Evolutionary conservation across 2,888 invertebrate genomes (phyloP).

Genomic region (Seira ritae): DNA sequence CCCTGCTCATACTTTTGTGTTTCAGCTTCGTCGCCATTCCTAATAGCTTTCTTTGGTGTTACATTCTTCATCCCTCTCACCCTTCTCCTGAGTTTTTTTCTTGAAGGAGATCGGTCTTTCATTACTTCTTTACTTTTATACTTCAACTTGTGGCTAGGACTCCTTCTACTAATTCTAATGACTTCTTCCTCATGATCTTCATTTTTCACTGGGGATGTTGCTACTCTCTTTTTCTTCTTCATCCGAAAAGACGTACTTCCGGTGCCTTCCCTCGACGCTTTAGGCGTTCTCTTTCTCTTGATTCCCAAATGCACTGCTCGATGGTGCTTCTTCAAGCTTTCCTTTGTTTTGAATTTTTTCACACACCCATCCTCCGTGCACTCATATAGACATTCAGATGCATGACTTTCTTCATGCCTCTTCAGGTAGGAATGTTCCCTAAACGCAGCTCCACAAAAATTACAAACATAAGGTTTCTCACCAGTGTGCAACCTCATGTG

Average conservation of each 20-base stretch:
- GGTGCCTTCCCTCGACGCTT: too few relatives aligned
- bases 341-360: conserved; percentile 23
- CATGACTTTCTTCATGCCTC: conserved; percentile 35
- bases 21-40: too few relatives aligned
- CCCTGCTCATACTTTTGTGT: too few relatives aligned
- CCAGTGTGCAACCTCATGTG: conserved; percentile 25
- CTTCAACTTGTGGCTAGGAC: not conserved
- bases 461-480: conserved; percentile 23
- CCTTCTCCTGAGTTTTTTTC: not conserved
- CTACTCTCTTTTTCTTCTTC: too few relatives aligned
- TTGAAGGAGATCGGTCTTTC: not conserved
- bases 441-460: not conserved
- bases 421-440: conserved; percentile 13
- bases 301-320: not conserved
- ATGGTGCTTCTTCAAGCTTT: conserved; percentile 26
- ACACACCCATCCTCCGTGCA: conserved; percentile 2
- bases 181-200: too few relatives aligned
- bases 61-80: not conserved
- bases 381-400: not conserved
- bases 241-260: too few relatives aligned
- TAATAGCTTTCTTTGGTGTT: not conserved
- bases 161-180: too few relatives aligned
- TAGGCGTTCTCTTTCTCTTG: conserved; percentile 1
- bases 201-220: too few relatives aligned
- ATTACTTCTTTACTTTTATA: not conserved